phyloP scores from a whole-genome alignment of 2,888 invertebrate species.

The Tenthredo distinguenda region DNA sequence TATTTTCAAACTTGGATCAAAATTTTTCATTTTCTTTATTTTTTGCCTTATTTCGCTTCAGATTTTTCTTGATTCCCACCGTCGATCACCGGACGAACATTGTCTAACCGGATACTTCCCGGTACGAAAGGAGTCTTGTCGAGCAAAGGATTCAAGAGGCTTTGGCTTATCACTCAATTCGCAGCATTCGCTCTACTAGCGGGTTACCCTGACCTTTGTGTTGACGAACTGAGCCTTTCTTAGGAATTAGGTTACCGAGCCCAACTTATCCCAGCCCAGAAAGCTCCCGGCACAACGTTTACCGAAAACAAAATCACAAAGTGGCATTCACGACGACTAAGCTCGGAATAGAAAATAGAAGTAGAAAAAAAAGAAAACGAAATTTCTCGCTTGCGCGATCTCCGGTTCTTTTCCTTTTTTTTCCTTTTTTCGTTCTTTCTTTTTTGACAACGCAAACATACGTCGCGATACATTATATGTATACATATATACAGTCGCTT shows the following conservation, averaged over 20 bases:
- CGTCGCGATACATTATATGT: background rate
- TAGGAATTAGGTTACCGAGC: conserved; percentile 17
- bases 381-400: no score
- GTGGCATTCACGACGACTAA: background rate
- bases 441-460: background rate
- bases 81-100: background rate
- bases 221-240: conserved; percentile 35
- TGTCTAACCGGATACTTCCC: background rate
- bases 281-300: conserved; percentile 4
- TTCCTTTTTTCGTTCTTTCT: no score
- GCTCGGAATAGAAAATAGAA: background rate
- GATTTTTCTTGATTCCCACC: background rate
- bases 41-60: background rate
- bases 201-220: conserved; percentile 39
- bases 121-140: conserved; percentile 18
- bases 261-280: conserved; percentile 21
- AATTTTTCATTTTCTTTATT: background rate
- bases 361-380: background rate
- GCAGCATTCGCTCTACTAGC: conserved; percentile 29
- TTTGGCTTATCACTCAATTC: conserved; percentile 49
- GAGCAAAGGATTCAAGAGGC: conserved; percentile 37
- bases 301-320: conserved; percentile 2
- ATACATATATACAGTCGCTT: background rate
- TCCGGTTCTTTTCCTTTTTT: background rate
- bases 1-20: background rate